Evolutionary conservation across 2,113 vertebrate species (phyloP), one percentile per base, ranked within the genome.

Genomic region (Globicephala melas): DNA sequence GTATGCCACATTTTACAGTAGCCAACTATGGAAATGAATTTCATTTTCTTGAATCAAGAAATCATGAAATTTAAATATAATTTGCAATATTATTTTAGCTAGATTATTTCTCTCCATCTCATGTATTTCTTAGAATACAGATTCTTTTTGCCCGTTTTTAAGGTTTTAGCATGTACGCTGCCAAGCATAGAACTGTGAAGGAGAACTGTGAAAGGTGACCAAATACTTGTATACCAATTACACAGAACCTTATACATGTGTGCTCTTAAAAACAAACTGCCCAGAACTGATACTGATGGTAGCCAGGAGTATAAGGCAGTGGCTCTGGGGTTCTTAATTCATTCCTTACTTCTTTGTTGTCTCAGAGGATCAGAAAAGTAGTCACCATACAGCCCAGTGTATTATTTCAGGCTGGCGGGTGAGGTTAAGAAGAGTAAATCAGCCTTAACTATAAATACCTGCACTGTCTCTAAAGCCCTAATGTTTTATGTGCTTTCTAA

Each of bases 21-120:
- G 77, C 94, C 95, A 91, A 85, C 92, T 62, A 92, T 86, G 89
- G 26, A 91, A 71, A 81, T 71, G 14, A 25, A 28, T 96, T 98
- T 97, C 87, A 41, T 97, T 98, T 98, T 96, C 96, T 98, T 74
- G 70, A 98, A 96, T 98, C 92, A 96, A 92, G 97, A 98, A 98
- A 97, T 97, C 81, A 93, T 97, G 97, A 93, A 87, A 91, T 84
- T 91, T 83, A 65, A 50, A 33, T 95, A 92, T 95, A 92, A 96
- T 96, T 97, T 97, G 83, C 97, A 97, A 33, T 95, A 20, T 98
- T 84, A 0, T 65, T 97, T 98, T 96, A 89, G 67, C 28, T 94
- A 96, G 96, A 95, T 91, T 93, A 1, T 91, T 94, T 84, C 55
- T 94, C 63, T 87, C 86, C 93, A 86, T 97, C 92, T 93, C 85